Conservation (phyloP, 2,113 vertebrate genomes). For the Lepisosteus osseus region DNA sequence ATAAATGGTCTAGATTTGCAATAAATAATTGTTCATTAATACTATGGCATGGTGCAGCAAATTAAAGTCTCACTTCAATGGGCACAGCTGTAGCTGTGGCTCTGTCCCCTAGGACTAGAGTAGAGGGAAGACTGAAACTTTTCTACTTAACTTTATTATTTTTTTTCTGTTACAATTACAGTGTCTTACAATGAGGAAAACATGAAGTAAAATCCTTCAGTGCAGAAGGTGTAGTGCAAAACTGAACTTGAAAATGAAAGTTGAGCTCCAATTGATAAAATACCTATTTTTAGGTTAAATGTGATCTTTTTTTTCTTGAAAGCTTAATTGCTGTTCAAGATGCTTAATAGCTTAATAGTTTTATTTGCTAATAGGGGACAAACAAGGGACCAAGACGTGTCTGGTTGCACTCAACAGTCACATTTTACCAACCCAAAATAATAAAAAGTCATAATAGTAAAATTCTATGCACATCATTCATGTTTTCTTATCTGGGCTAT, state of each 20-base stretch:
- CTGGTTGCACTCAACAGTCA: constrained; percentile 30
- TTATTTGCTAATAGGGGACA: neutral
- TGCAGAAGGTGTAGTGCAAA: too few relatives aligned
- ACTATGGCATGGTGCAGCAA: constrained; percentile 75
- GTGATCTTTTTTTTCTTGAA: neutral
- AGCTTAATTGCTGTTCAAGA: neutral
- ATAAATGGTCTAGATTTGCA: constrained; percentile 82
- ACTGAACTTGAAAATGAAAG: too few relatives aligned
- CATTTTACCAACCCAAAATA: constrained; percentile 52
- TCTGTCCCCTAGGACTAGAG: constrained; percentile 10
- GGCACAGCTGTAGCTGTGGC: constrained; percentile 65
- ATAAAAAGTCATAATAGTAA: constrained; percentile 58
- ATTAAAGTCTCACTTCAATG: constrained; percentile 77
- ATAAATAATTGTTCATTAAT: constrained; percentile 91
- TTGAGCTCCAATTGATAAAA: too few relatives aligned
- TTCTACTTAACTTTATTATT: too few relatives aligned
- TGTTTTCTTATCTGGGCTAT: constrained; percentile 84
- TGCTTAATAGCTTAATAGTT: constrained; percentile 11
- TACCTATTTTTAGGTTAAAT: too few relatives aligned
- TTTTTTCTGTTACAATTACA: too few relatives aligned
- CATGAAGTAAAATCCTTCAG: too few relatives aligned
- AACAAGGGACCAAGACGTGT: constrained; percentile 17
- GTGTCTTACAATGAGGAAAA: too few relatives aligned
- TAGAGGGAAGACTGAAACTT: neutral
- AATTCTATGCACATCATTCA: constrained; percentile 65